Evolutionary conservation across 2,113 vertebrate species (phyloP), one percentile per base, ranked within the genome.

Genomic region (Galemys pyrenaicus): DNA sequence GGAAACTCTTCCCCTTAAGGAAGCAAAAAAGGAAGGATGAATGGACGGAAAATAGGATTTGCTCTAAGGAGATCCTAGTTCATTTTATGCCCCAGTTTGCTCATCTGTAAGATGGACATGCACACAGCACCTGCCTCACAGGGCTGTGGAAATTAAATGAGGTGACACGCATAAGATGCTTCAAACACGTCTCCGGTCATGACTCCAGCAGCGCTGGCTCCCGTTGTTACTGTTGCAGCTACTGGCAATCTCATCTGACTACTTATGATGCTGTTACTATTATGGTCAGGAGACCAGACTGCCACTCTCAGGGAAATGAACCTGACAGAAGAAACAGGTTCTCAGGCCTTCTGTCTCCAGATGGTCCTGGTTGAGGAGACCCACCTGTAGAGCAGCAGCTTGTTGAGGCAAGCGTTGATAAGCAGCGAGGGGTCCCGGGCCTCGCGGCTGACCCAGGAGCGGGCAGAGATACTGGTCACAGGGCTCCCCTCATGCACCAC

Each of bases 371-470:
- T 1, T 0, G 19, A 5, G 62, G 6, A 51, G 49, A 85, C 98
- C 73, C 82, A 99, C 99, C 99, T 98, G 97, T 99, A 99, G 22
- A 99, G 98, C 89, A 99, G 98, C 68, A 99, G 98, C 90, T 99
- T 99, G 98, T 99, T 99, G 91, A 99, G 98, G 73, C 99, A 99
- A 73, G 99, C 98, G 0, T 99, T 99, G 92, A 99, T 98, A 81
- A 99, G 98, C 86, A 99, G 98, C 0, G 99, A 99, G 19, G 99
- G 99, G 97, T 99, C 99, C 4, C 99, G 98, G 73, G 99, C 99
- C 97, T 99, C 99, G 0, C 99, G 98, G 96, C 99, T 99, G 94
- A 99, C 99, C 99, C 99, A 99, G 70, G 99, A 99, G 4, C 99
- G 98, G 26, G 99, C 99, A 0, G 99, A 99, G 89, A 99, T 99